Percentiles rank a stretch among this genome's conserved stretches.
Evolutionary conservation across 2,888 invertebrate species (phyloP).

Genomic region (Temnothorax unifasciatus): DNA sequence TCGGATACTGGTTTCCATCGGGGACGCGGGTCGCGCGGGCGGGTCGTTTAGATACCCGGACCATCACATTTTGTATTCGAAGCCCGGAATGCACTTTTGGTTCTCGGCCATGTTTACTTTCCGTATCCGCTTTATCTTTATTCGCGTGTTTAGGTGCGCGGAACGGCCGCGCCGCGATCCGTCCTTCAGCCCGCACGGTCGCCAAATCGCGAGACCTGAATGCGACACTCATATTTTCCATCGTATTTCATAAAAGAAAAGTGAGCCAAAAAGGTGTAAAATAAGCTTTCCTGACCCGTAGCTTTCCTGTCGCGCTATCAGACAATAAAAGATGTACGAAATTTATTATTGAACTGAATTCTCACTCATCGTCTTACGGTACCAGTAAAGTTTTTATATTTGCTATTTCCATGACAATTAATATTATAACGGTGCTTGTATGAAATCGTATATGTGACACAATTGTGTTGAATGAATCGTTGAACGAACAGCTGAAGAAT

Average conservation of each 20-base stretch:
- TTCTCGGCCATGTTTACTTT: slow-evolving; percentile 71
- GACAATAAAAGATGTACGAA: neutral
- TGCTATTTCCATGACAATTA: neutral
- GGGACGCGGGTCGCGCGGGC: slow-evolving; percentile 44
- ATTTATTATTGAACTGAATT: slow-evolving; percentile 4
- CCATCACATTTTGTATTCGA: slow-evolving; percentile 71
- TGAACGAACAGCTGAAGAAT: neutral
- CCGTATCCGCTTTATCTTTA: slow-evolving; percentile 71
- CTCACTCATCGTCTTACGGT: neutral
- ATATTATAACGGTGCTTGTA: neutral
- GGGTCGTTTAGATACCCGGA: slow-evolving; percentile 71
- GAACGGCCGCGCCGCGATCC: slow-evolving; percentile 65
- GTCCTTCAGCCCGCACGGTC: slow-evolving; percentile 48
- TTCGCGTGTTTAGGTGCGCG: slow-evolving; percentile 69
- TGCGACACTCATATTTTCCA: slow-evolving; percentile 13
- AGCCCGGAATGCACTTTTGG: slow-evolving; percentile 71
- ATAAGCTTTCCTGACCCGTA: neutral
- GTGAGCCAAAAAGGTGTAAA: neutral
- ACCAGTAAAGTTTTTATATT: neutral
- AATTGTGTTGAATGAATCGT: neutral
- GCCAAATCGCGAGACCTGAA: slow-evolving; percentile 45
- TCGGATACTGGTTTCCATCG: slow-evolving; percentile 71
- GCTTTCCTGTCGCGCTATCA: neutral
- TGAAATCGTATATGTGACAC: neutral
- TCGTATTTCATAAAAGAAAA: slow-evolving; percentile 7